Conservation (phyloP, 2,888 invertebrate species). For the Cyaniris semiargus region DNA sequence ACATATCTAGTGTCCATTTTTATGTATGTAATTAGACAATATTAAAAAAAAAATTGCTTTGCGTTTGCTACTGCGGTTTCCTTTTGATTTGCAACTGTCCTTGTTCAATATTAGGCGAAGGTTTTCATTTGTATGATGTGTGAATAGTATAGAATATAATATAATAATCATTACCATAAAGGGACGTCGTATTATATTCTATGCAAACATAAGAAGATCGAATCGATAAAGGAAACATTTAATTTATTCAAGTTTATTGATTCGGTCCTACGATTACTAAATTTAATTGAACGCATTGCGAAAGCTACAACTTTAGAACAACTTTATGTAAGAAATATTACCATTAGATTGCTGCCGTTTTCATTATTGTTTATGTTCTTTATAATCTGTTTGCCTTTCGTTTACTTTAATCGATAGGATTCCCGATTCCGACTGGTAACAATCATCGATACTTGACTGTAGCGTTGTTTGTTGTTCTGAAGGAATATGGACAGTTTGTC, state of each 20-base stretch:
- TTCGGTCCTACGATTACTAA: background rate
- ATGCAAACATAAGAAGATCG: constrained; percentile 10
- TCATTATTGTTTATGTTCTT: background rate
- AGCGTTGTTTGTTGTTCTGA: background rate
- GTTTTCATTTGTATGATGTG: constrained; percentile 34
- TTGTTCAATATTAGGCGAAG: constrained; percentile 38
- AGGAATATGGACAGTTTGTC: background rate
- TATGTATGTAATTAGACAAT: background rate
- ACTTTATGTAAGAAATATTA: constrained; percentile 18
- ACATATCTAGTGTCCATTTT: background rate
- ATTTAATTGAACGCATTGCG: constrained; percentile 20
- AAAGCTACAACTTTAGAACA: background rate
- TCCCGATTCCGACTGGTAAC: background rate
- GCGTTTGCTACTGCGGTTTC: constrained; percentile 42
- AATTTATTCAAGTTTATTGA: constrained; percentile 22
- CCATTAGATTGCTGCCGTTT: background rate
- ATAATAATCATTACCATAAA: constrained; percentile 9
- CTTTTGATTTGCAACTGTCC: constrained; percentile 40
- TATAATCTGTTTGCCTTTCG: background rate
- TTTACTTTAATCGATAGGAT: background rate
- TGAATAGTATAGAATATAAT: constrained; percentile 29
- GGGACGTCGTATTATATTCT: background rate
- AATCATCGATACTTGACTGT: background rate
- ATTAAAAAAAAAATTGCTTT: constrained; percentile 37
- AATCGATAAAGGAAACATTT: constrained; percentile 20